A percentile compares a stretch with the other conserved stretches of the same genome.
Conservation (phyloP, 2,888 invertebrate genomes). For the Eupithecia vulgata region DNA sequence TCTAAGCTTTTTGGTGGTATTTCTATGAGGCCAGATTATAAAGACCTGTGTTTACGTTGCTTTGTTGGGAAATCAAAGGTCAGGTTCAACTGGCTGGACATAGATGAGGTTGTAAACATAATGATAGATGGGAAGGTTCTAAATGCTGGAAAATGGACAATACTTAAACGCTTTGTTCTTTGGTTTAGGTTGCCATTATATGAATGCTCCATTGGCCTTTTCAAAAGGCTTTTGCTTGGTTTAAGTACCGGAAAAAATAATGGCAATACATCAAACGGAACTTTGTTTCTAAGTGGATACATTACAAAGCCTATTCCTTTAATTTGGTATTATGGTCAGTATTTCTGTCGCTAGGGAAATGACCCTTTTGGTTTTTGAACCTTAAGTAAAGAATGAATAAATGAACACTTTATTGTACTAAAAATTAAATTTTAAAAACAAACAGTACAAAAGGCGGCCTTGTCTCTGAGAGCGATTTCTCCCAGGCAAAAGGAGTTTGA, state of each 20-base stretch:
- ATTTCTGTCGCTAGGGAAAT: not conserved
- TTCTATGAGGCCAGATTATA: not conserved
- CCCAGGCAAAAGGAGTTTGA: too few species aligned
- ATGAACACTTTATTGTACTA: too few species aligned
- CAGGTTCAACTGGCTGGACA: not conserved
- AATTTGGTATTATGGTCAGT: not conserved
- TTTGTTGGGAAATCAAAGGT: not conserved
- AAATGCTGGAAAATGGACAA: slow-evolving; percentile 15
- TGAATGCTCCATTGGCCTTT: slow-evolving; percentile 5
- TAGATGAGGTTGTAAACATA: slow-evolving; percentile 23
- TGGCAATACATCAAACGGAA: slow-evolving; percentile 9
- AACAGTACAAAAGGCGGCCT: too few species aligned
- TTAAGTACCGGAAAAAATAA: slow-evolving; percentile 10
- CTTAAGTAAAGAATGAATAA: too few species aligned
- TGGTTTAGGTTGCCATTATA: slow-evolving; percentile 12
- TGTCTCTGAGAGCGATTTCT: too few species aligned
- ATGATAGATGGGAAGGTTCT: slow-evolving; percentile 17
- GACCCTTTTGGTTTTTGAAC: not conserved
- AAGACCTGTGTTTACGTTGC: not conserved
- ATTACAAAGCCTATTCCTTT: not conserved
- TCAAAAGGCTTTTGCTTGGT: slow-evolving; percentile 6
- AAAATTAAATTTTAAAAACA: too few species aligned
- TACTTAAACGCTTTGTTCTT: slow-evolving; percentile 13
- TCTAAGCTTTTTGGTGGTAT: not conserved
- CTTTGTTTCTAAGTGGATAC: not conserved